phyloP scores from a whole-genome alignment of 2,113 vertebrate species.

The Passer domesticus region DNA sequence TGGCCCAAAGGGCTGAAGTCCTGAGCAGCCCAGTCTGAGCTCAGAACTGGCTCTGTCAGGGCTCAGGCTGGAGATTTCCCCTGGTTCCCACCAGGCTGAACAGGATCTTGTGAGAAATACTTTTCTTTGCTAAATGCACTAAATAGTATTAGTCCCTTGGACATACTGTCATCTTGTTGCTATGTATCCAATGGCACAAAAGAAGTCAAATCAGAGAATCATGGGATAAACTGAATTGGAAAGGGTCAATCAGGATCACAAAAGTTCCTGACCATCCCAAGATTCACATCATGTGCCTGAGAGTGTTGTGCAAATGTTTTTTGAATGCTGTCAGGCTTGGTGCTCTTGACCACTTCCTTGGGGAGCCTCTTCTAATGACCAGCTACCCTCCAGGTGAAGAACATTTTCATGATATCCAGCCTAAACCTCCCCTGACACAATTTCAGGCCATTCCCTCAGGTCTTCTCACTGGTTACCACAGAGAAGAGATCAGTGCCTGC shows the following conservation, averaged over 20 bases:
- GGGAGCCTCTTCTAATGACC: neutral
- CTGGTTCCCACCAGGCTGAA: neutral
- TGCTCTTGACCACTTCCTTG: neutral
- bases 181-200: neutral
- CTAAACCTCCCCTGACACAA: neutral
- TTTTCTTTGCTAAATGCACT: neutral
- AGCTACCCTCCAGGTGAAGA: neutral
- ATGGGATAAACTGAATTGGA: neutral
- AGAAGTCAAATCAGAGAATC: neutral
- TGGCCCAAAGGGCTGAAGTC: accelerated
- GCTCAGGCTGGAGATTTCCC: neutral
- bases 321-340: neutral
- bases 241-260: neutral
- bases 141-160: neutral
- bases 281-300: neutral
- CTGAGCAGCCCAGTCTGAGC: neutral
- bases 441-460: neutral
- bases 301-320: neutral
- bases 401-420: accelerated
- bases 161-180: neutral
- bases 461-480: neutral
- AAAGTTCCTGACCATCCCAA: neutral
- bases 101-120: neutral
- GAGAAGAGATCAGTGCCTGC: neutral
- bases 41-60: neutral